These are phyloP conservation scores for Tetanocera ferruginea DNA, from an alignment of 2,888 invertebrate species.

Conservation along the genomic window DNA sequence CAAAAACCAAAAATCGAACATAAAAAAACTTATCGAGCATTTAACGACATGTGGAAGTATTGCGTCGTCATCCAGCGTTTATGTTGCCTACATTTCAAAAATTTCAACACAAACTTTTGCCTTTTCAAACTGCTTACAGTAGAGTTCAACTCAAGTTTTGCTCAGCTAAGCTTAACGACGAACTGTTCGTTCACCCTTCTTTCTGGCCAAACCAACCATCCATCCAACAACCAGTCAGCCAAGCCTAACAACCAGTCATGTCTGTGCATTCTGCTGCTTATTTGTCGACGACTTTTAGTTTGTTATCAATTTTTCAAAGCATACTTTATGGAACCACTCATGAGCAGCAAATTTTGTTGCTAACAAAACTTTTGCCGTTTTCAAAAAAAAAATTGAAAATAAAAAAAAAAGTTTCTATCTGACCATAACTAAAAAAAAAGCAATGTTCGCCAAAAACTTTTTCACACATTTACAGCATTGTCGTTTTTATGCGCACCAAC, in stretches of 20 bases:
- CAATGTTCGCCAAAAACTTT: neutral
- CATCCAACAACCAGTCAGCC: too few relatives aligned
- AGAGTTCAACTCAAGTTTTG: too few relatives aligned
- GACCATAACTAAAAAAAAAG: neutral
- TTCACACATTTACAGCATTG: constrained; percentile 15
- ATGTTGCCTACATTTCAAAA: neutral
- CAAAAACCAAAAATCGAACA: neutral
- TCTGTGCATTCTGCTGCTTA: neutral
- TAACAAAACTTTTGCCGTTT: constrained; percentile 19
- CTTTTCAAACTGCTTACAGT: neutral
- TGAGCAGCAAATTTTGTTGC: constrained; percentile 21
- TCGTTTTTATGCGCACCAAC: neutral
- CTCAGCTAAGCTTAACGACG: too few relatives aligned
- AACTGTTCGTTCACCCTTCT: neutral
- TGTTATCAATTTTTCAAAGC: constrained; percentile 27
- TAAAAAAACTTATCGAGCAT: constrained; percentile 22
- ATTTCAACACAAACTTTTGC: neutral
- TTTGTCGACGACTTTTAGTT: neutral
- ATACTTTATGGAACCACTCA: constrained; percentile 12
- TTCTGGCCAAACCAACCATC: too few relatives aligned
- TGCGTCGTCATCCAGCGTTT: constrained; percentile 7
- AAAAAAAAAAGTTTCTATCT: too few relatives aligned
- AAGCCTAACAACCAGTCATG: too few relatives aligned
- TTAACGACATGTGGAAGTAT: constrained; percentile 23
- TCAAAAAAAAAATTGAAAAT: neutral